phyloP scores from a whole-genome alignment of 1,140 invertebrate species.

The Philaenus spumarius region DNA sequence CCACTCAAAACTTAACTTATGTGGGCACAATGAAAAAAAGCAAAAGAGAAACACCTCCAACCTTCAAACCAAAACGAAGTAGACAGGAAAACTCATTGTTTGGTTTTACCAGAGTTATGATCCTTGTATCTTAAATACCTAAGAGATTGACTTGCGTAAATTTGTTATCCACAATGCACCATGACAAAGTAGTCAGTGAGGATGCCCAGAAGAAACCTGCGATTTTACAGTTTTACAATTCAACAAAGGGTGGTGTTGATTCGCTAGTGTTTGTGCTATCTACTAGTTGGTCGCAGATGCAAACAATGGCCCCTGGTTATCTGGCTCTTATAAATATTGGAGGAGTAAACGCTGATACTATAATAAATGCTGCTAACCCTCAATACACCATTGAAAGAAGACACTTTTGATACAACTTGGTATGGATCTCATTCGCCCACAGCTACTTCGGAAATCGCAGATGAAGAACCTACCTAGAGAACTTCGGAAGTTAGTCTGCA shows the following conservation, averaged over 20 bases:
- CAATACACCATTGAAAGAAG: no score
- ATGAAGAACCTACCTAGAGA: no score
- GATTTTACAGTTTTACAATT: constrained; percentile 31
- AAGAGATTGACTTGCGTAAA: constrained; percentile 20
- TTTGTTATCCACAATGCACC: constrained; percentile 34
- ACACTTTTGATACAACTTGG: no score
- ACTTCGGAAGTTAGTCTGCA: no score
- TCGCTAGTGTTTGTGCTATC: constrained; percentile 31
- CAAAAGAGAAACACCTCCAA: constrained; percentile 37
- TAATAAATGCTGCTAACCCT: constrained; percentile 6
- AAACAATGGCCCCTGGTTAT: constrained; percentile 32
- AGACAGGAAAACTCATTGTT: constrained; percentile 10
- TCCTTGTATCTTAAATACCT: constrained; percentile 22
- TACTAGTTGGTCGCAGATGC: constrained; percentile 24
- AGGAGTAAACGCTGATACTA: constrained; percentile 23
- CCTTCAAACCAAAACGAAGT: constrained; percentile 23
- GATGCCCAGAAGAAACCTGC: constrained; percentile 29
- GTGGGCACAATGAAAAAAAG: constrained; percentile 42
- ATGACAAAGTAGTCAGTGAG: constrained; percentile 15
- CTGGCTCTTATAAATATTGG: constrained; percentile 31
- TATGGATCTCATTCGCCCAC: no score
- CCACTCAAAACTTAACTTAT: constrained; percentile 34
- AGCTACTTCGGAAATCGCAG: no score
- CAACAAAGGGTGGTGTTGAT: constrained; percentile 36
- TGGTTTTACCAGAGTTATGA: constrained; percentile 20